These are phyloP conservation scores for Paralvinella palmiformis DNA, from an alignment of 1,140 invertebrate species.

Conservation along the genomic window DNA sequence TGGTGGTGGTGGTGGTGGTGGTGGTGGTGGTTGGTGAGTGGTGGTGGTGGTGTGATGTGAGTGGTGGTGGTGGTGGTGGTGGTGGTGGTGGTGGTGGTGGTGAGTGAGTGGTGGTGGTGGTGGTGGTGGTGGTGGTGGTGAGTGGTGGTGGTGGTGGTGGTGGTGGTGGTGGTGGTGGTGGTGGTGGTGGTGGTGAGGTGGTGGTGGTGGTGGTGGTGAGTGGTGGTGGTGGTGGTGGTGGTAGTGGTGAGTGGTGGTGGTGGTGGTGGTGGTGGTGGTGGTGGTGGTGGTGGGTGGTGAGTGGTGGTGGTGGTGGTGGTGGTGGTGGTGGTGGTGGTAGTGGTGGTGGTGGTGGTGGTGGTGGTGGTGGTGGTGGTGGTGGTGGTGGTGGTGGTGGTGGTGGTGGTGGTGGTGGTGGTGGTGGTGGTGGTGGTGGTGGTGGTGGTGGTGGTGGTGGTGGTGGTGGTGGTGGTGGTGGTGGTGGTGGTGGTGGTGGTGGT, in stretches of 20 bases:
- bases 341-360: conserved; percentile 4
- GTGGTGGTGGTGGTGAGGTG: conserved; percentile 7
- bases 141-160: conserved; percentile 7
- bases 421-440: conserved; percentile 5
- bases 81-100: conserved; percentile 6
- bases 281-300: too few relatives aligned
- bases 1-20: too few relatives aligned
- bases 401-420: conserved; percentile 6
- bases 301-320: conserved; percentile 3
- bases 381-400: conserved; percentile 6
- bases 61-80: too few relatives aligned
- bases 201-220: too few relatives aligned
- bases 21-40: too few relatives aligned
- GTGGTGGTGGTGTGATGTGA: too few relatives aligned
- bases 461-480: not conserved
- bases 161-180: conserved; percentile 4
- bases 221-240: too few relatives aligned
- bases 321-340: conserved; percentile 3
- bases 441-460: not conserved
- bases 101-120: too few relatives aligned
- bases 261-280: conserved; percentile 5
- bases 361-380: conserved; percentile 7
- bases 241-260: too few relatives aligned
- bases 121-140: too few relatives aligned
- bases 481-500: too few relatives aligned